A percentile compares a stretch with the other conserved stretches of the same genome.
Conservation (phyloP, 2,888 invertebrate genomes). For the Ochropleura leucogaster region DNA sequence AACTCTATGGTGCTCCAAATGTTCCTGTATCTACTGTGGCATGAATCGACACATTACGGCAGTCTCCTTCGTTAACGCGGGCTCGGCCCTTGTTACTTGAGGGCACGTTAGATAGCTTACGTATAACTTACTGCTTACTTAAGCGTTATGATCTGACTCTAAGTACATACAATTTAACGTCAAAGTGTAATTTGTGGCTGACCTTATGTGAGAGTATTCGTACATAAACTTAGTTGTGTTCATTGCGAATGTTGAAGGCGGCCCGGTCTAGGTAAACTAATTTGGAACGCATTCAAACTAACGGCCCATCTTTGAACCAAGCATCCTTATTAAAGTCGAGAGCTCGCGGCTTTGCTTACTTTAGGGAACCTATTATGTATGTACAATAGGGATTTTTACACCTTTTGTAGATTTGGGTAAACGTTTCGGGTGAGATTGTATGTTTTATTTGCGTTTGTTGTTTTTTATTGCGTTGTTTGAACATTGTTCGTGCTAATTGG, state of each 20-base stretch:
- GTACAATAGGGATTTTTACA: constrained; percentile 52
- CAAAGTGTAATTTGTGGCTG: constrained; percentile 61
- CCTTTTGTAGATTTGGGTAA: constrained; percentile 50
- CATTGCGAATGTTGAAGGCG: constrained; percentile 62
- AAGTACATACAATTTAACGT: constrained; percentile 53
- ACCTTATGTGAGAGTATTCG: constrained; percentile 52
- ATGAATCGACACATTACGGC: constrained; percentile 15
- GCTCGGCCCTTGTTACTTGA: constrained; percentile 14
- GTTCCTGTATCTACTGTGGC: background rate
- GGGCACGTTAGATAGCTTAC: constrained; percentile 37
- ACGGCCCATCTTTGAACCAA: constrained; percentile 72
- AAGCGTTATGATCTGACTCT: constrained; percentile 46
- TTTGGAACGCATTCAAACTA: constrained; percentile 81
- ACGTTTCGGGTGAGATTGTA: constrained; percentile 47
- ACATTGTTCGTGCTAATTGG: constrained; percentile 51
- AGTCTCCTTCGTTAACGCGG: constrained; percentile 35
- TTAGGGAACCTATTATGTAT: constrained; percentile 38
- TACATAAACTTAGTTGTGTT: constrained; percentile 62
- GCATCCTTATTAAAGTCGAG: constrained; percentile 72
- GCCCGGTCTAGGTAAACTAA: constrained; percentile 75
- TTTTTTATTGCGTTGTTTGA: constrained; percentile 49
- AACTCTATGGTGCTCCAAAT: constrained; percentile 7
- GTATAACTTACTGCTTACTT: constrained; percentile 48
- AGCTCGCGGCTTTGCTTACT: constrained; percentile 57
- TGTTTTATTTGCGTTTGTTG: constrained; percentile 49